Evolutionary conservation across 2,797 vertebrate species (phyloP).

Genomic region (Enteromius treurensis): DNA sequence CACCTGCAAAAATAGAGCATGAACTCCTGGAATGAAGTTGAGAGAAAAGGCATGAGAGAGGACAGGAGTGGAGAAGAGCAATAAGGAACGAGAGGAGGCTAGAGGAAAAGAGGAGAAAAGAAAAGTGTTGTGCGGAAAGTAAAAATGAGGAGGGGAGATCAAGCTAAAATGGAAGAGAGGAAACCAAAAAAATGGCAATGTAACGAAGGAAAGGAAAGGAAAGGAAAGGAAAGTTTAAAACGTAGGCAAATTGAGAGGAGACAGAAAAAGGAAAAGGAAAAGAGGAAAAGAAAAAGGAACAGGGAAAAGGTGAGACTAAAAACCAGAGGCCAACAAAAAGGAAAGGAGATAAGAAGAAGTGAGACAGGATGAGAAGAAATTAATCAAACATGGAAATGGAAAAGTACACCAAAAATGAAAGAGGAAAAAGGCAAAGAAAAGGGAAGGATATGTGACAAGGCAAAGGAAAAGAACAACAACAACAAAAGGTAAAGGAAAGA

Average conservation of each 20-base stretch:
- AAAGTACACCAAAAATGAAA: not conserved
- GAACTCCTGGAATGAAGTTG: constrained; percentile 56
- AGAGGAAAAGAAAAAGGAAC: too few species aligned
- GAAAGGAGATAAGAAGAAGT: not conserved
- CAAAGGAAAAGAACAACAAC: not conserved
- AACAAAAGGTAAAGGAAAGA: constrained; percentile 35
- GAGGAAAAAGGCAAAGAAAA: not conserved
- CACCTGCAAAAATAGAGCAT: constrained; percentile 77
- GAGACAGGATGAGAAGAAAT: not conserved
- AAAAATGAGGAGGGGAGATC: not conserved
- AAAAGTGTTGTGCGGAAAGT: constrained; percentile 3
- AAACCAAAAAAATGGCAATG: not conserved
- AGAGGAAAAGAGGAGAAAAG: not conserved
- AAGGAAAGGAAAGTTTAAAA: constrained; percentile 50
- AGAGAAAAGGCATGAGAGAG: constrained; percentile 23
- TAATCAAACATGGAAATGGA: not conserved
- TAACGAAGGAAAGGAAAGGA: constrained; percentile 52
- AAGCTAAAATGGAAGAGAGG: not conserved
- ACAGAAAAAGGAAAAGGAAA: constrained; percentile 36
- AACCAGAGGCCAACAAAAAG: too few species aligned
- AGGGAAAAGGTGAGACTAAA: too few species aligned
- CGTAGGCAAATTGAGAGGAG: too few species aligned
- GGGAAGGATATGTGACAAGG: not conserved
- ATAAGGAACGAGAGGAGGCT: constrained; percentile 23
- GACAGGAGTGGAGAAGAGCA: constrained; percentile 44